Conservation (phyloP, 2,113 vertebrate species). For the Carettochelys insculpta region DNA sequence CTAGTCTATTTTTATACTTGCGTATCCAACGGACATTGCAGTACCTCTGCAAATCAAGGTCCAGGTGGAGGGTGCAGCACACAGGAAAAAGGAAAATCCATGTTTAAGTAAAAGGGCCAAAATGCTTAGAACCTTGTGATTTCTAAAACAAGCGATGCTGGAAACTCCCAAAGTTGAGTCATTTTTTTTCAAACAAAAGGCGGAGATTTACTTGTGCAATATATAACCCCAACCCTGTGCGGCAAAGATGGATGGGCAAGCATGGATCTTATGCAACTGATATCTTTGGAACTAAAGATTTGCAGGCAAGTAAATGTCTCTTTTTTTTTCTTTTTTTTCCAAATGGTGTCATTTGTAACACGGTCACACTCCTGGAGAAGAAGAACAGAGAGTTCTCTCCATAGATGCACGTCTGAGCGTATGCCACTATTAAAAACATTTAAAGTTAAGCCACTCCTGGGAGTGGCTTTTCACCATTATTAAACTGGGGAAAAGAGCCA, state of each 20-base stretch:
- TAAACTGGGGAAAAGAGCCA: conserved; percentile 22
- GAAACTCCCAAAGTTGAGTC: background rate
- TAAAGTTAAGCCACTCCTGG: background rate
- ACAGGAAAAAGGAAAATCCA: background rate
- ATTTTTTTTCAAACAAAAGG: background rate
- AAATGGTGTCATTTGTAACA: background rate
- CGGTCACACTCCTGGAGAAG: background rate
- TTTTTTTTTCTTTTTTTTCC: background rate
- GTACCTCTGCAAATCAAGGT: background rate
- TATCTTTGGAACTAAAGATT: background rate
- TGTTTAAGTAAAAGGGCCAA: background rate
- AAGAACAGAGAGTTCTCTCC: background rate
- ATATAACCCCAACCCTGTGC: no score
- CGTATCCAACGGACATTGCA: background rate
- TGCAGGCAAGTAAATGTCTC: background rate
- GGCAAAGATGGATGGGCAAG: background rate
- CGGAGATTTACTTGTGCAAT: background rate
- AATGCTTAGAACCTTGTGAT: background rate
- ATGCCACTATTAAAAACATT: background rate
- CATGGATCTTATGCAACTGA: background rate
- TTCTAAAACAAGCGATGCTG: background rate
- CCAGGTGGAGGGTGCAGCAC: background rate
- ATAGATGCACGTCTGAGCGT: background rate
- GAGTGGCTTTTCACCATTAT: background rate
- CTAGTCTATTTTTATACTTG: background rate